Base-by-base conservation (phyloP, 2,888 invertebrate species). In the Lasioglossum leucozonium region DNA sequence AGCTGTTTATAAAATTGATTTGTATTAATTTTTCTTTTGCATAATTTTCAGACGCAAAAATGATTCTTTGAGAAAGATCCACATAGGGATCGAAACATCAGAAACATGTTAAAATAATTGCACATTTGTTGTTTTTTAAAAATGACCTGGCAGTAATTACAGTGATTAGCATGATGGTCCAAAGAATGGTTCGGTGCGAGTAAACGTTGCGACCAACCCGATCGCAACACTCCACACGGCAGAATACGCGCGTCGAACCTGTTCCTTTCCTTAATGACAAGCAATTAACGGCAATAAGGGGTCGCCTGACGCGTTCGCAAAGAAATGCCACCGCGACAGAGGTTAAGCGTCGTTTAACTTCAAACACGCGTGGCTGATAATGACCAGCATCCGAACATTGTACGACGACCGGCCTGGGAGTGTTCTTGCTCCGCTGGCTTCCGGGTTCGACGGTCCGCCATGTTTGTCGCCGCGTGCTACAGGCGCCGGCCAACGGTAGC, bases 311-410 rank as follows among this genome's bases (percentile, higher is more conserved):
- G 16, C 30, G 30, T 16, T 30, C 62, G 30, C 18, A 30, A 62
- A 30, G 30, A 62, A 62, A 62, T 62, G 30, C 30, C 62, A 30
- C 34, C 37, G 67, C 67, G 22, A 37, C 34, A 11, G 67, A 34
- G 67, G 22, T 67, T 37, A 37, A 69, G 37, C 69, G n/a, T 69
- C 37, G 11, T 42, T 71, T 44, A n/a, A 42, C 44, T 18, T 22
- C 71, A 26, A n/a, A 71, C 71, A 71, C 71, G 71, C 71, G 42
- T 71, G 71, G 71, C 26, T 42, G 71, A n/a, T 26, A 42, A 42
- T 42, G 37, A 71, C n/a, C 69, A 40, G 37, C 67, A 18, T 67
- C 69, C n/a, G 13, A 4, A 40, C 69, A 42, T 40, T 42, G 69
- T 42, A n/a, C 69, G 69, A 69, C 42, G 42, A n/a, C 42, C 67